Percentiles rank a stretch among this genome's conserved stretches.
Evolutionary conservation across 2,797 vertebrate genomes (phyloP).

Genomic region (Lerista edwardsae): DNA sequence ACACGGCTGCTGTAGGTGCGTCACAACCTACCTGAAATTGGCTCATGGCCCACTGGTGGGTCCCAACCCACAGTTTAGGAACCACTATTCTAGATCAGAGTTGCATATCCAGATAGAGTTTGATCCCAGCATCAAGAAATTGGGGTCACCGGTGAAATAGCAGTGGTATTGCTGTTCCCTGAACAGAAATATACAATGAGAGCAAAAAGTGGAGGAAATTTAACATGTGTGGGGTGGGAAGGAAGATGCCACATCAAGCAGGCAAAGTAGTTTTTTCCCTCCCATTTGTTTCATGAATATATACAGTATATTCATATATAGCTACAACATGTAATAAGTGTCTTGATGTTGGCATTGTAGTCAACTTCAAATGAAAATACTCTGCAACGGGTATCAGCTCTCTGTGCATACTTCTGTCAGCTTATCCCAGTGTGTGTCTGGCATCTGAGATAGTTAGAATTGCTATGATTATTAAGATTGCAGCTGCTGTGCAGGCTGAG

Average conservation of each 20-base stretch:
- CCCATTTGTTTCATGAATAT: background rate
- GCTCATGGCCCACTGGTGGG: no score
- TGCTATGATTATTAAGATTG: conserved; percentile 28
- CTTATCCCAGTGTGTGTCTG: conserved; percentile 1
- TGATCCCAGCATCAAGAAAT: background rate
- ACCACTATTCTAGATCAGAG: no score
- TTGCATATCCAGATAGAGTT: background rate
- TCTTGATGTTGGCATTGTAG: conserved; percentile 20
- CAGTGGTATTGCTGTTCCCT: background rate
- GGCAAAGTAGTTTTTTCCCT: background rate
- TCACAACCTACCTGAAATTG: no score
- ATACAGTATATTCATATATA: no score
- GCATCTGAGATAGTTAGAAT: conserved; percentile 23
- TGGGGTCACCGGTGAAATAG: no score
- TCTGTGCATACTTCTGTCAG: background rate
- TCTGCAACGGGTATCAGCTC: background rate
- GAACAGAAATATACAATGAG: background rate
- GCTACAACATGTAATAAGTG: background rate
- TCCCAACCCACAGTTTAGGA: no score
- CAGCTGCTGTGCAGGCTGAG: conserved; percentile 30
- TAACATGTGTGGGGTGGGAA: no score
- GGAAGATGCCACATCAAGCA: background rate
- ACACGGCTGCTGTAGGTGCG: no score
- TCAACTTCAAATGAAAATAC: conserved; percentile 26
- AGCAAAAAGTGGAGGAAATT: background rate